Evolutionary conservation across 2,113 vertebrate species (phyloP), one percentile per base, ranked within the genome.

Genomic region (Barnardius zonarius): DNA sequence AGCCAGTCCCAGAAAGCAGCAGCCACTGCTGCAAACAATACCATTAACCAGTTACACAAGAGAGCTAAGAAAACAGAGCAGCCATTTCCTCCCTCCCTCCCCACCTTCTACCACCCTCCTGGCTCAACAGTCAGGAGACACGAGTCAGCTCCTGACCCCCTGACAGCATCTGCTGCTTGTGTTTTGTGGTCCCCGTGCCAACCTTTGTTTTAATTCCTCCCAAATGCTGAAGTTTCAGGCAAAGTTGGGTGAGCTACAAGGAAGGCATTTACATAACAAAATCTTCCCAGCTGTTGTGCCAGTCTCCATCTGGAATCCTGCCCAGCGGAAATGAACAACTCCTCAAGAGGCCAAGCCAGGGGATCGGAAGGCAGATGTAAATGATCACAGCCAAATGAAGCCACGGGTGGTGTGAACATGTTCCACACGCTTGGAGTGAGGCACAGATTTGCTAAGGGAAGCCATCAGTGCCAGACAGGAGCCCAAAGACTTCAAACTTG

Each of bases 21-120:
- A 49, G 10, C 55, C 20, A 1, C 87, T 52, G 75, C 82, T 75
- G 49, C 92, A 95, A 93, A 95, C 96, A 95, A 86, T 75, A 63
- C 90, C 79, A 86, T 75, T 78, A 93, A 90, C 92, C 62, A 92
- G 33, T 92, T 95, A 94, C 92, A 94, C 86, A 93, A 88, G 69
- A 41, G 66, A 84, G 66, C 88, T n/a, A 67, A 74, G 79, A 78
- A 96, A 96, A 94, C 92, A 96, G 86, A 94, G 92, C 72, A 64
- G 72, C 68, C 55, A 25, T 92, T 96, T 95, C 95, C 83, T 93
- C 73, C 35, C 43, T 22, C 75, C 43, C 82, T 92, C 64, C 48
- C 68, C 92, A 95, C 79, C 82, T 91, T 57, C 78, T 37, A 69
- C 75, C 48, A 77, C n/a, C 54, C 86, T 73, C 57, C 46, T 5